These are phyloP conservation scores for Chiloscyllium plagiosum DNA, from an alignment of 2,113 vertebrate genomes.

Conservation along the genomic window DNA sequence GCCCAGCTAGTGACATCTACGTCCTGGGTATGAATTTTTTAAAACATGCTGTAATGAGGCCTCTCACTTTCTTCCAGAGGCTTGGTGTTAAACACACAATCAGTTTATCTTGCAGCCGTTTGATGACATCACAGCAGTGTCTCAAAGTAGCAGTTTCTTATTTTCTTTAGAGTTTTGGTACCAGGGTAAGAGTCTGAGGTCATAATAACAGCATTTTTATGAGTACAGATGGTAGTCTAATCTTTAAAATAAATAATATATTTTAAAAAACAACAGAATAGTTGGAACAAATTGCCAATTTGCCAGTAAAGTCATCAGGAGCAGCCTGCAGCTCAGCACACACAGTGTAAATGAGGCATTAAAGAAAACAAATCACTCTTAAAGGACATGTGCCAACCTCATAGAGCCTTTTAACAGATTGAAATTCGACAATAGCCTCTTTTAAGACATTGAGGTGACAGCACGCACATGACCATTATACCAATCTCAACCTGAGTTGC, in stretches of 20 bases:
- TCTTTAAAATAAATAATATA: neutral
- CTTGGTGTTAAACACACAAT: neutral
- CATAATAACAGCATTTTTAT: neutral
- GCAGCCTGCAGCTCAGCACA: neutral
- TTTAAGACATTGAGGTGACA: neutral
- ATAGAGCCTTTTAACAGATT: slow-evolving; percentile 43
- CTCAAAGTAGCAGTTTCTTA: neutral
- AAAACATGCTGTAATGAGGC: neutral
- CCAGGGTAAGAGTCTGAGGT: neutral
- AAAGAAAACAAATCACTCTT: slow-evolving; percentile 19
- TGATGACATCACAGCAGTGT: neutral
- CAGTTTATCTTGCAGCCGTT: neutral
- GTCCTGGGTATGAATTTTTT: no score
- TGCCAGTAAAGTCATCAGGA: slow-evolving; percentile 5
- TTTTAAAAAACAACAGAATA: neutral
- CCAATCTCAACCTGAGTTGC: neutral
- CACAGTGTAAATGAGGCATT: neutral
- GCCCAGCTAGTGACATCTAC: no score
- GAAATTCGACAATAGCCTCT: neutral
- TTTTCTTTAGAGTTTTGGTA: slow-evolving; percentile 30
- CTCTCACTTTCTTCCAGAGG: neutral
- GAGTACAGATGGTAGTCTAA: neutral
- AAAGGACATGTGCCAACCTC: slow-evolving; percentile 38
- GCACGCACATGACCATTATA: neutral
- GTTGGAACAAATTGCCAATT: neutral